Base-by-base conservation (phyloP, 2,888 invertebrate species). In the Parochlus steinenii region DNA sequence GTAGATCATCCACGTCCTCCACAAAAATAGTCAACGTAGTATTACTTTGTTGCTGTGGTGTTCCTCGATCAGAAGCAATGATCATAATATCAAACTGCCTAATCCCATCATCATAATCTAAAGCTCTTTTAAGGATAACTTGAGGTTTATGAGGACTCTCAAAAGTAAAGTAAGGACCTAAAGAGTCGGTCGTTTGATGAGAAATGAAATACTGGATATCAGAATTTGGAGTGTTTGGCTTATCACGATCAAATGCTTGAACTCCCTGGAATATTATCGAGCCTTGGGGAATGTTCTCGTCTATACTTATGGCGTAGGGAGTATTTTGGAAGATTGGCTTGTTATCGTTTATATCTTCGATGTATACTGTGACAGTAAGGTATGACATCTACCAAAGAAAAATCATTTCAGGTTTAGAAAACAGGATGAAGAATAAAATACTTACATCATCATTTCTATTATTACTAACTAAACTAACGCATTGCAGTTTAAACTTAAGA, bases 381-480 rank as follows among this genome's bases (percentile, higher is more conserved):
- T 77, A 85, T 32, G 82, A 79, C 48, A 80, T 77, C 83, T 85
- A n/a, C n/a, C n/a, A n/a, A n/a, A n/a, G n/a, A n/a, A n/a, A n/a
- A n/a, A n/a, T n/a, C n/a, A n/a, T n/a, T n/a, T n/a, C n/a, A n/a
- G n/a, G n/a, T n/a, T n/a, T n/a, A n/a, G n/a, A 28, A 20, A 3
- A 14, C 5, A 27, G 25, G 5, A 14, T 36, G 10, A 19, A 16
- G 16, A 11, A 25, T 32, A 7, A 19, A 10, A 38, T 18, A 23
- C 40, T 39, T 24, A 56, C 56, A 47, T 58, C 59, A 29, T 58
- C 57, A 3, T 51, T 44, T 35, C 56, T 50, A 19, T 55, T 55
- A 19, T 51, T 48, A 25, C 48, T 50, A 7, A 4, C 10, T 7
- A 22, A 27, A 3, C 50, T 55, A 0, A 52, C 48, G 49, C 85